Conservation (phyloP, 2,888 invertebrate genomes). For the Geophilus truncorum region DNA sequence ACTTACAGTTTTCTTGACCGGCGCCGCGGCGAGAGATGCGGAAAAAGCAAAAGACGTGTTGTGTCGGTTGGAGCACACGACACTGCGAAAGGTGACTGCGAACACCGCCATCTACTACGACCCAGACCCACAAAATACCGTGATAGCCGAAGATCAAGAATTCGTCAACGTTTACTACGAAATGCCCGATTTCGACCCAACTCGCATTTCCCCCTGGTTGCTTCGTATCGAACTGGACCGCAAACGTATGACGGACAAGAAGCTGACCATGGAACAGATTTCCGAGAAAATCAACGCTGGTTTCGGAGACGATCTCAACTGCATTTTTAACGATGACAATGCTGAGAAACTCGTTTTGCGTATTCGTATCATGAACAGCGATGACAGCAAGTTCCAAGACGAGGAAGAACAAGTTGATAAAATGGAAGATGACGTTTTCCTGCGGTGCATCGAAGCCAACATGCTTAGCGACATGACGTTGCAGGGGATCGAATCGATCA, state of each 20-base stretch:
- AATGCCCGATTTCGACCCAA: slow-evolving; percentile 99
- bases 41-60: slow-evolving; percentile 99
- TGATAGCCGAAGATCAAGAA: slow-evolving; percentile 98
- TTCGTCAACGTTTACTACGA: slow-evolving; percentile 99
- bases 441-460: slow-evolving; percentile 92
- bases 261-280: slow-evolving; percentile 99
- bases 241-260: slow-evolving; percentile 98
- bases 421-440: slow-evolving; percentile 56
- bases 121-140: slow-evolving; percentile 97
- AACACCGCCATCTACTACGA: slow-evolving; percentile 98
- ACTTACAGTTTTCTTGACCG: slow-evolving; percentile 93
- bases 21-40: slow-evolving; percentile 96
- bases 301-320: slow-evolving; percentile 98
- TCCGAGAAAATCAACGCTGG: slow-evolving; percentile 98
- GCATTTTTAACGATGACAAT: slow-evolving; percentile 99
- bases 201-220: slow-evolving; percentile 95
- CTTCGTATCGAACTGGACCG: slow-evolving; percentile 96
- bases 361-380: slow-evolving; percentile 96
- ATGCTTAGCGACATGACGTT: slow-evolving; percentile 99
- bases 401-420: slow-evolving; percentile 51
- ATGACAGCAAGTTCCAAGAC: slow-evolving; percentile 68
- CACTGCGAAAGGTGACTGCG: slow-evolving; percentile 89
- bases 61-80: slow-evolving; percentile 96
- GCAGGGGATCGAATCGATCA: slow-evolving; percentile 95
- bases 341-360: slow-evolving; percentile 96